Conservation (phyloP, 2,888 invertebrate species). For the Cantharis nigra region DNA sequence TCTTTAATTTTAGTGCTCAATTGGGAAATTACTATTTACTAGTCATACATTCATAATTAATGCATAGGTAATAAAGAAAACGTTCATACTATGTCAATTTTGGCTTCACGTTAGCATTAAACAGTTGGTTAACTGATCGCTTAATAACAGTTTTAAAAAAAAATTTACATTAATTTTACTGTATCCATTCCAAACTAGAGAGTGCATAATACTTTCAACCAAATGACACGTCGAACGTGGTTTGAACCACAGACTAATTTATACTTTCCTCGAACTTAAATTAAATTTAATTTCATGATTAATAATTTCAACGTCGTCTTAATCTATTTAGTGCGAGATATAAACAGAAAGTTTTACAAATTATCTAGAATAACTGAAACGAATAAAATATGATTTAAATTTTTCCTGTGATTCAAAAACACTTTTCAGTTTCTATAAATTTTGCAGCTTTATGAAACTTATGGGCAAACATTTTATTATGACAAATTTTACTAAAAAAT, state of each 20-base stretch:
- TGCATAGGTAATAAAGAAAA: neutral
- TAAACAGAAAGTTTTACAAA: neutral
- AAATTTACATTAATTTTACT: neutral
- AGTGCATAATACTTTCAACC: neutral
- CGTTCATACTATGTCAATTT: neutral
- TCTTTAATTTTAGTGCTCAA: conserved; percentile 10
- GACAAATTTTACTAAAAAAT: neutral
- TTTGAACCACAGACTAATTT: neutral
- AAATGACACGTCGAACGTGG: neutral
- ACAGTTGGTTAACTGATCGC: neutral
- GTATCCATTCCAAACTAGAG: neutral
- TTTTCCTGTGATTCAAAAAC: neutral
- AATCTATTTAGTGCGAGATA: neutral
- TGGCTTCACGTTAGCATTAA: neutral
- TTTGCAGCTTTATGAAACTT: neutral
- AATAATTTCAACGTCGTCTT: neutral
- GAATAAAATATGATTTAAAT: neutral
- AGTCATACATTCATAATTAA: neutral
- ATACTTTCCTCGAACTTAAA: neutral
- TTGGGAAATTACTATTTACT: conserved; percentile 10
- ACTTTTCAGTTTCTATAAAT: neutral
- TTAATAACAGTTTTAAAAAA: neutral
- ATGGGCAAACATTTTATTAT: neutral
- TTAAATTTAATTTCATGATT: neutral
- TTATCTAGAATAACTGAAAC: neutral